Percentiles rank a stretch among this genome's conserved stretches.
These are phyloP conservation scores for Siphlonurus alternatus DNA, from an alignment of 2,888 invertebrate genomes.

Conservation along the genomic window DNA sequence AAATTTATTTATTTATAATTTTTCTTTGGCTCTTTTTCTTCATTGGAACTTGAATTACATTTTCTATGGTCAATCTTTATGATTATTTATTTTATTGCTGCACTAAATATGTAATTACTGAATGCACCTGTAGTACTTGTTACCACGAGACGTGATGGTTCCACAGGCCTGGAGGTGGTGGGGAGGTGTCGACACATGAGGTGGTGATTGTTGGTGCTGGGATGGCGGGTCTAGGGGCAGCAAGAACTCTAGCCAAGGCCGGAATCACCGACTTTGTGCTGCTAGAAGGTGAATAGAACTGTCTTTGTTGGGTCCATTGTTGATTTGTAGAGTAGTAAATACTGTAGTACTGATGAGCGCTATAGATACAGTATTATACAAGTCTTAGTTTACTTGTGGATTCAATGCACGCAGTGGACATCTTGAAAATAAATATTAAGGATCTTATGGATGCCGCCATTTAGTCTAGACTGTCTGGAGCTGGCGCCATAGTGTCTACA, in stretches of 20 bases:
- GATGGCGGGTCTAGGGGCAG: constrained; percentile 40
- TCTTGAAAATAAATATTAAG: no score
- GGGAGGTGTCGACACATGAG: constrained; percentile 11
- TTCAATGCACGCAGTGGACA: no score
- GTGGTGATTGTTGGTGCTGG: constrained; percentile 42
- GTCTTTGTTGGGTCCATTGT: constrained; percentile 9
- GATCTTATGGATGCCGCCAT: no score
- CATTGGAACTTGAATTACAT: no score
- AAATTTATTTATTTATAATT: no score
- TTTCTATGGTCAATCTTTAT: no score
- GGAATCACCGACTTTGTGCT: constrained; percentile 33
- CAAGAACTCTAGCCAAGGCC: constrained; percentile 28
- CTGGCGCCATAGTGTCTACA: no score
- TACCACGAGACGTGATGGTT: not conserved
- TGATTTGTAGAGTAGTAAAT: not conserved
- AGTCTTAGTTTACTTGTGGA: no score
- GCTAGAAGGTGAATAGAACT: constrained; percentile 29
- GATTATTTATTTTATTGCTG: no score
- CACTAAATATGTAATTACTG: not conserved
- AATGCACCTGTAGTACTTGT: not conserved
- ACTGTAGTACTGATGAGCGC: not conserved
- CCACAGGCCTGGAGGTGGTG: not conserved
- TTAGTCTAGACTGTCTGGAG: no score
- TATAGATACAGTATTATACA: no score
- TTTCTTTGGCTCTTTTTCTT: no score